phyloP scores from a whole-genome alignment of 1,140 invertebrate genomes.

The Drosophila quadrilineata region DNA sequence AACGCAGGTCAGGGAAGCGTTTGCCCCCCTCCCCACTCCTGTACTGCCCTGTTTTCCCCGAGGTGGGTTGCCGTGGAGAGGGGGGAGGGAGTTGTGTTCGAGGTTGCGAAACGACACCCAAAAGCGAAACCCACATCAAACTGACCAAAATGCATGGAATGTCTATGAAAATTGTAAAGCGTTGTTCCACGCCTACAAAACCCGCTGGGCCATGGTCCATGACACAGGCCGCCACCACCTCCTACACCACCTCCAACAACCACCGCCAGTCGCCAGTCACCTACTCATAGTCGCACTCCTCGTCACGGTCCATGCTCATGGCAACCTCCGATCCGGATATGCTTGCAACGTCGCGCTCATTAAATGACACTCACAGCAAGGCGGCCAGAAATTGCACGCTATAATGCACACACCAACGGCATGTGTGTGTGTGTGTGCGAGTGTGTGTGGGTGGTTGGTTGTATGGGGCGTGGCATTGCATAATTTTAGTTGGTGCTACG shows the following conservation, averaged over 20 bases:
- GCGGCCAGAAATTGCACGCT: constrained; percentile 66
- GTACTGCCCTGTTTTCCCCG: too few species aligned
- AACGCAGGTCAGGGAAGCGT: background rate
- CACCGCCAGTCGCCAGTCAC: too few species aligned
- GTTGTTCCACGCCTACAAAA: constrained; percentile 48
- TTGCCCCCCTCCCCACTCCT: too few species aligned
- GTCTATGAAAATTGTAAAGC: constrained; percentile 73
- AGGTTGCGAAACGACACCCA: constrained; percentile 55
- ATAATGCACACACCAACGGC: constrained; percentile 57
- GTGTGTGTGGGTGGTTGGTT: background rate
- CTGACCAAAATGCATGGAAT: constrained; percentile 80
- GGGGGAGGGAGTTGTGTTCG: too few species aligned
- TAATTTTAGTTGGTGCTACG: constrained; percentile 65
- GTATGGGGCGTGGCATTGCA: constrained; percentile 62
- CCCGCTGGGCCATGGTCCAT: background rate
- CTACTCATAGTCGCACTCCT: too few species aligned
- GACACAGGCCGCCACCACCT: background rate
- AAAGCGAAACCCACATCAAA: constrained; percentile 79
- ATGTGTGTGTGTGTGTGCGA: background rate
- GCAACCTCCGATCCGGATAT: background rate
- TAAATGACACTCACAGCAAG: constrained; percentile 72
- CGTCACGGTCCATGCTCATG: too few species aligned
- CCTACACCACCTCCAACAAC: background rate
- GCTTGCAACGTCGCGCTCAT: constrained; percentile 52
- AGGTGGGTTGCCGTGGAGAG: background rate